phyloP scores from a whole-genome alignment of 1,140 invertebrate species.

The Adelges cooleyi region DNA sequence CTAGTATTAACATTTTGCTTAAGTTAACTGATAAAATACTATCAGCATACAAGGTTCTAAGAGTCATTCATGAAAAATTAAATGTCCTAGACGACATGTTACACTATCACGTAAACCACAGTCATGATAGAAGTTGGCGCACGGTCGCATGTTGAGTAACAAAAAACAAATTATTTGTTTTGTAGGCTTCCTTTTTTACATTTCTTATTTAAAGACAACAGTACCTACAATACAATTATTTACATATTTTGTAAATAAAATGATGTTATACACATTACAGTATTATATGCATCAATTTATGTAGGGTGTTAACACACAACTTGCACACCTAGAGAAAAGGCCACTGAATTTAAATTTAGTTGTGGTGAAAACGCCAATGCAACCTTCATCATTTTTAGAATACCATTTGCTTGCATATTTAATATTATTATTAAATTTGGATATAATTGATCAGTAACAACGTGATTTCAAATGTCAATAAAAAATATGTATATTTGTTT shows the following conservation, averaged over 20 bases:
- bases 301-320: not conserved
- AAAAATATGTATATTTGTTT: too few relatives aligned
- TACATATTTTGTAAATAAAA: not conserved
- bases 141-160: not conserved
- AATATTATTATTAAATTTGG: too few relatives aligned
- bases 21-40: not conserved
- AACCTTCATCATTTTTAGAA: too few relatives aligned
- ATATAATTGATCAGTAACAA: too few relatives aligned
- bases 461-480: too few relatives aligned
- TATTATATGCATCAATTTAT: not conserved
- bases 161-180: not conserved
- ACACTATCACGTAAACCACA: not conserved
- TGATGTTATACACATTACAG: not conserved
- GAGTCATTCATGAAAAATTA: not conserved
- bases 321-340: constrained; percentile 1
- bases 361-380: too few relatives aligned
- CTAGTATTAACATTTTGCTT: not conserved
- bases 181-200: too few relatives aligned
- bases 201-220: not conserved
- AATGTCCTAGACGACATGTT: not conserved
- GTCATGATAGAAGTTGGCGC: not conserved
- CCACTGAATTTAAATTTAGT: not conserved
- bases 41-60: not conserved
- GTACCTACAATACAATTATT: not conserved
- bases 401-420: too few relatives aligned